phyloP scores from a whole-genome alignment of 2,113 vertebrate genomes.

The Dendropsophus ebraccatus region DNA sequence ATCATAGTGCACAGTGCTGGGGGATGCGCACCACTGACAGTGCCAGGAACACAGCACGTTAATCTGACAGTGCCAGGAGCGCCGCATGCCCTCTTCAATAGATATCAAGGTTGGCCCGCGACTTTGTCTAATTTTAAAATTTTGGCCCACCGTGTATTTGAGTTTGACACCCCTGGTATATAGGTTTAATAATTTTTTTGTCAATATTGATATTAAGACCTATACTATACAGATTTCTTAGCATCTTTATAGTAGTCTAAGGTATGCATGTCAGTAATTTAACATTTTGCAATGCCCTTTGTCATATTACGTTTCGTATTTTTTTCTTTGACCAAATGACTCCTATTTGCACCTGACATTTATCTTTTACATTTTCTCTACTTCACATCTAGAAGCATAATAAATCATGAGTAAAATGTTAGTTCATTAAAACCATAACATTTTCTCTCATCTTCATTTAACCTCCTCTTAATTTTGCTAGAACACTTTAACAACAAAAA shows the following conservation, averaged over 20 bases:
- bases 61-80: no score
- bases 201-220: not conserved
- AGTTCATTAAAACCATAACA: conserved; percentile 51
- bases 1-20: no score
- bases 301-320: conserved; percentile 41
- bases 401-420: conserved; percentile 55
- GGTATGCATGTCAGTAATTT: conserved; percentile 18
- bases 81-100: no score
- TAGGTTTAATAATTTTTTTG: no score
- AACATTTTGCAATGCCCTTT: conserved; percentile 27
- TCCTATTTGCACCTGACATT: conserved; percentile 56
- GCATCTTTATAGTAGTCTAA: not conserved
- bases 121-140: no score
- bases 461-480: conserved; percentile 44
- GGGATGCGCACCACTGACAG: no score
- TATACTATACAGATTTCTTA: not conserved
- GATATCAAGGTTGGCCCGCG: no score
- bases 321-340: conserved; percentile 40
- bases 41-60: no score
- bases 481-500: conserved; percentile 36
- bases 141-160: no score
- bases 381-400: conserved; percentile 42
- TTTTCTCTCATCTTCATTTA: conserved; percentile 50
- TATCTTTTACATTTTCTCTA: conserved; percentile 46
- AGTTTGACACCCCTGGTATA: no score